Base-by-base conservation (phyloP, 2,113 vertebrate species). In the Scytalopus superciliaris region DNA sequence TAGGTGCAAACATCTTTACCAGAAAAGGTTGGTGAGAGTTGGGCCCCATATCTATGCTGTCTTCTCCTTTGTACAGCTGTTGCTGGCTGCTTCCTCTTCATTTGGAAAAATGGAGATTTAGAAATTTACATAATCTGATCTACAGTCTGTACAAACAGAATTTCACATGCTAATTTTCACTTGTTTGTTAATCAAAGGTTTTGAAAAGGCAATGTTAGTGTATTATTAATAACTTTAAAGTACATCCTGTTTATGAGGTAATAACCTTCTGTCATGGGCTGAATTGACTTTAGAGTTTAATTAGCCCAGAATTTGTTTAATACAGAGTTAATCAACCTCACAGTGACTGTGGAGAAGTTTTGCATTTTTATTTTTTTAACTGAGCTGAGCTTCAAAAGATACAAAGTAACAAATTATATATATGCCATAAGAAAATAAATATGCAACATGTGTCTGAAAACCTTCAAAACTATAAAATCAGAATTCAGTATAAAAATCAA, bases 211-310 rank as follows among this genome's bases (percentile, higher is more conserved):
- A 94, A 12, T 95, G 93, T 94, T 96, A 94, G 89, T 97, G 84
- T 97, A 91, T 94, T 95, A 94, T 84, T 97, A 97, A 92, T 96
- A 96, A 95, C 87, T 96, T 94, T 95, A 94, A 95, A 96, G 91
- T 96, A 97, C 94, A 94, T 96, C 96, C 95, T 97, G 93, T 97
- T 97, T 97, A 94, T 96, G 80, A 95, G 89, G 94, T 94, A 94
- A 94, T 89, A 95, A 96, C 80, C 94, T 96, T 96, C 94, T 95
- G 84, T 94, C 57, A n/a, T 94, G 86, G 91, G 30, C 56, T 92
- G 91, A 97, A 87, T 87, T 96, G 87, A 84, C 84, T 97, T n/a
- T 96, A 90, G 86, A 84, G 79, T 81, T 97, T 97, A 96, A 97
- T 94, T 92, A 92, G 80, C 77, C 94, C 60, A 92, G 76, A 93